Conservation (phyloP, 2,888 invertebrate genomes). For the Lasioglossum marginatum region DNA sequence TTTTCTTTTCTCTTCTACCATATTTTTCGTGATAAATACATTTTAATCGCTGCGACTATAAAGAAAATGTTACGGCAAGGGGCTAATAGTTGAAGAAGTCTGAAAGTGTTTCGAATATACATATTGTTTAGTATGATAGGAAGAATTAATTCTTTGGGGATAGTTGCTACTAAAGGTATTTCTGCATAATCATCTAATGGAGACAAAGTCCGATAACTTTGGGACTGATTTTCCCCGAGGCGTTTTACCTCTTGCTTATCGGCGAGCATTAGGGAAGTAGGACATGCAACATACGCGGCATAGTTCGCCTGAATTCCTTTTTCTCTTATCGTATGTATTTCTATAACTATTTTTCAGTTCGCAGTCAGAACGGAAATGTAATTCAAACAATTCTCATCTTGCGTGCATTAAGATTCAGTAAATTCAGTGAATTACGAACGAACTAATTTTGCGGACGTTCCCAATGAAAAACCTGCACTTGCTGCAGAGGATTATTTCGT, state of each 20-base stretch:
- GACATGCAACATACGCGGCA: neutral
- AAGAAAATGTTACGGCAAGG: no score
- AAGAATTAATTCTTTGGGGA: neutral
- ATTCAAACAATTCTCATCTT: neutral
- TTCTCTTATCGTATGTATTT: neutral
- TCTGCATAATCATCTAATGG: neutral
- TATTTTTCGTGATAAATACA: no score
- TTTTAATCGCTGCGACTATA: no score
- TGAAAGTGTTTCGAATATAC: neutral
- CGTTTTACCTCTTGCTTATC: conserved; percentile 1
- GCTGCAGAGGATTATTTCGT: neutral
- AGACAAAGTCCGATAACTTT: neutral
- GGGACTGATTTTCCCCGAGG: neutral
- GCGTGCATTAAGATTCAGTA: neutral
- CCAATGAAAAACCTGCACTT: neutral
- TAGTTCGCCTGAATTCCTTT: neutral
- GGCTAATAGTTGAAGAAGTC: no score
- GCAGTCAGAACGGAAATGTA: no score
- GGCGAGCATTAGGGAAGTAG: neutral
- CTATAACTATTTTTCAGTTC: neutral
- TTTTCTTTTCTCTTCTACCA: no score
- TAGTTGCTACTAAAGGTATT: neutral
- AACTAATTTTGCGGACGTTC: neutral
- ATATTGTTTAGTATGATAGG: no score
- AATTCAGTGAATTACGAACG: neutral